Percentiles rank a stretch among this genome's conserved stretches.
phyloP scores from a whole-genome alignment of 1,140 invertebrate species.

The Drepana arcuata region DNA sequence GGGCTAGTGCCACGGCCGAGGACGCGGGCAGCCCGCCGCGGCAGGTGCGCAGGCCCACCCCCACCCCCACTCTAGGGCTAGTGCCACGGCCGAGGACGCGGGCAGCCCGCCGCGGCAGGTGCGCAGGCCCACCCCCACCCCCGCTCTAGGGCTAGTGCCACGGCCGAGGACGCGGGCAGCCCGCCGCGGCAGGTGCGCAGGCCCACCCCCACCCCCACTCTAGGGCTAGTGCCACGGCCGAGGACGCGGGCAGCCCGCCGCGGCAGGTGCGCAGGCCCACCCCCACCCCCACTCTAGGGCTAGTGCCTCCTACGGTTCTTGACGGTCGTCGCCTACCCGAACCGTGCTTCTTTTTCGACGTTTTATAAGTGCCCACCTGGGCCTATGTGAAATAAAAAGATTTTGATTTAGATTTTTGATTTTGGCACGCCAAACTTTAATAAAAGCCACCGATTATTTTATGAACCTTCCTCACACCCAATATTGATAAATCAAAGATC shows the following conservation, averaged over 20 bases:
- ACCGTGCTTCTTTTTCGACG: no score
- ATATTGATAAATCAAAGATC: no score
- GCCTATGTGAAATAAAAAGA: no score
- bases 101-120: conserved; percentile 81
- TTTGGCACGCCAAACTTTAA: no score
- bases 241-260: conserved; percentile 83
- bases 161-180: conserved; percentile 84
- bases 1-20: conserved; percentile 84
- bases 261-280: conserved; percentile 68
- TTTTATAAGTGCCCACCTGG: no score
- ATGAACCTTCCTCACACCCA: no score
- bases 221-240: conserved; percentile 85
- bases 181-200: conserved; percentile 77
- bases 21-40: conserved; percentile 84
- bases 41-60: conserved; percentile 59
- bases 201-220: neutral
- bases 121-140: no score
- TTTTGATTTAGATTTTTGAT: no score
- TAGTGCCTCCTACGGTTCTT: no score
- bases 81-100: conserved; percentile 86
- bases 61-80: neutral
- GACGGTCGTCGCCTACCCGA: no score
- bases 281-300: neutral
- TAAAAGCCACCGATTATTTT: no score
- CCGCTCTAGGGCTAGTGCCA: no score